Conservation (phyloP, 1,140 invertebrate species). For the Limonius californicus region DNA sequence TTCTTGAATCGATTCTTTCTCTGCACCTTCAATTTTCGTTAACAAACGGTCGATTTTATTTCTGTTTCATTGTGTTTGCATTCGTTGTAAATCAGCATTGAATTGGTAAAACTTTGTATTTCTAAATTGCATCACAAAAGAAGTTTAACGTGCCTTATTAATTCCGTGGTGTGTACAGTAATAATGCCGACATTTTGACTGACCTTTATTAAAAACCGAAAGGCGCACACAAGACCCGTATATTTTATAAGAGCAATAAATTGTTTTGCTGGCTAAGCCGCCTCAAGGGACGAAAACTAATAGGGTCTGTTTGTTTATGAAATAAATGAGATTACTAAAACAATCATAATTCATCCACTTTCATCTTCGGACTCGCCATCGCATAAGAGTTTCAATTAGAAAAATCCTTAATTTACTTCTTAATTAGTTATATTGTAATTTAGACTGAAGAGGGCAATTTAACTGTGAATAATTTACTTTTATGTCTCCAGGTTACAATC, state of each 20-base stretch:
- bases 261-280: background rate
- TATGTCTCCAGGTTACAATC: slow-evolving; percentile 1
- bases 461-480: background rate
- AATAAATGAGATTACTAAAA: slow-evolving; percentile 9
- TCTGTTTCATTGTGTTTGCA: too few species aligned
- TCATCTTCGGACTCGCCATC: background rate
- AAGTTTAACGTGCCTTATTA: too few species aligned
- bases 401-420: slow-evolving; percentile 5
- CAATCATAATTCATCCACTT: slow-evolving; percentile 3
- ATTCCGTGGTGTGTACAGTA: too few species aligned
- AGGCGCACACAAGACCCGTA: background rate
- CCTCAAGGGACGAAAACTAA: background rate
- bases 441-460: background rate
- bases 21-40: too few species aligned
- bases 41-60: too few species aligned
- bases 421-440: slow-evolving; percentile 3
- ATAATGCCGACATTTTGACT: too few species aligned
- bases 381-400: slow-evolving; percentile 3
- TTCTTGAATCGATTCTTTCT: too few species aligned
- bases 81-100: too few species aligned
- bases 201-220: background rate
- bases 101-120: too few species aligned
- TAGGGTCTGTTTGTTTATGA: background rate
- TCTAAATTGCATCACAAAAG: too few species aligned
- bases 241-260: background rate